These are phyloP conservation scores for Brachynemurus nebulosus DNA, from an alignment of 2,888 invertebrate species.

Conservation along the genomic window DNA sequence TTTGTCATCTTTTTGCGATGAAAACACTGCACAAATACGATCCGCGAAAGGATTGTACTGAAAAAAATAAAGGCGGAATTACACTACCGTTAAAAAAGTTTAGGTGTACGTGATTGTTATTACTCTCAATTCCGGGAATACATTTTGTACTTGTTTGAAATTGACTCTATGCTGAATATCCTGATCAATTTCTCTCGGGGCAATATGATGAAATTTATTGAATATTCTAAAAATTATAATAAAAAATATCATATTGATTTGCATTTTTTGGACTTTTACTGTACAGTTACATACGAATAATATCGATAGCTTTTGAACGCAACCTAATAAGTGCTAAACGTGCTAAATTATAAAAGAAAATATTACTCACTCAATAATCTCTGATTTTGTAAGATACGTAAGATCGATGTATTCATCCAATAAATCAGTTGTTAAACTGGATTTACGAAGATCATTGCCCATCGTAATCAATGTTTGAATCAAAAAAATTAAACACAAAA, in stretches of 20 bases:
- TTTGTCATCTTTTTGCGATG: slow-evolving; percentile 48
- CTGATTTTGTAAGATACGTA: slow-evolving; percentile 45
- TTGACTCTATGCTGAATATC: slow-evolving; percentile 38
- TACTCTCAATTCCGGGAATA: slow-evolving; percentile 54
- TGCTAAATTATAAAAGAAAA: background rate
- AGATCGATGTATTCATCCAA: slow-evolving; percentile 44
- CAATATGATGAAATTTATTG: slow-evolving; percentile 40
- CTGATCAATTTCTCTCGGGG: slow-evolving; percentile 30
- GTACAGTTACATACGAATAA: background rate
- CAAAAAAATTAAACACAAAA: too few relatives aligned
- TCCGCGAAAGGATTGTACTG: slow-evolving; percentile 65
- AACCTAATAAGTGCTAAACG: background rate
- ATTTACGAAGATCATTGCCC: slow-evolving; percentile 36
- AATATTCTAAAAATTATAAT: slow-evolving; percentile 35
- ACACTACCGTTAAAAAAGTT: slow-evolving; percentile 5
- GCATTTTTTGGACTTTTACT: background rate
- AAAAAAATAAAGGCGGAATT: slow-evolving; percentile 22
- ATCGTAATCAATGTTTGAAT: too few relatives aligned
- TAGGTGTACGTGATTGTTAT: background rate
- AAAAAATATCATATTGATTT: slow-evolving; percentile 10
- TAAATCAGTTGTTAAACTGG: slow-evolving; percentile 39
- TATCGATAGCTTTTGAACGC: background rate
- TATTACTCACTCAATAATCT: slow-evolving; percentile 45
- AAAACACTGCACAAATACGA: slow-evolving; percentile 58
- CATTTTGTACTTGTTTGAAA: slow-evolving; percentile 37